phyloP scores from a whole-genome alignment of 2,888 invertebrate species.

The Drosophila helvetica region DNA sequence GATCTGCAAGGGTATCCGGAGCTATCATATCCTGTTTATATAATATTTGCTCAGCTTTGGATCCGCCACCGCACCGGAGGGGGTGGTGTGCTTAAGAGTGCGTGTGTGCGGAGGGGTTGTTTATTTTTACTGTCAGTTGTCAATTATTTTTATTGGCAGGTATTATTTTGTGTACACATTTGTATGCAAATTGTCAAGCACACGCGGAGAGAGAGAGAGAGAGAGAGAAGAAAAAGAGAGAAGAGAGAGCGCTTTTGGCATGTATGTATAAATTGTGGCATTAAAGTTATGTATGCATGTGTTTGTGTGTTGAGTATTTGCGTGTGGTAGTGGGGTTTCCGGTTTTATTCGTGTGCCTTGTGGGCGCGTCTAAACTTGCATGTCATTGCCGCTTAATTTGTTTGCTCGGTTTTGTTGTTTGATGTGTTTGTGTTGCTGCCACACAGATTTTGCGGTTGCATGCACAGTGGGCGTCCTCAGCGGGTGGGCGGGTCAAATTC shows the following conservation, averaged over 20 bases:
- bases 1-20: neutral
- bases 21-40: constrained; percentile 33
- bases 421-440: constrained; percentile 32
- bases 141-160: constrained; percentile 78
- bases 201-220: constrained; percentile 35
- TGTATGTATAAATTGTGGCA: constrained; percentile 51
- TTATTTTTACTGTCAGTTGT: constrained; percentile 73
- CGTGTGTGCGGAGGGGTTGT: constrained; percentile 50
- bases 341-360: constrained; percentile 21
- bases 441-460: constrained; percentile 70
- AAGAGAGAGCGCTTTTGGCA: constrained; percentile 32
- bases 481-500: constrained; percentile 12
- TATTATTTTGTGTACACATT: constrained; percentile 74
- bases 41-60: constrained; percentile 58
- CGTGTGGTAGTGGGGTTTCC: constrained; percentile 8
- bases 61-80: constrained; percentile 21
- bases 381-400: constrained; percentile 77
- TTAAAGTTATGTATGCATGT: constrained; percentile 24
- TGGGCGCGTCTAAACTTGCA: constrained; percentile 68
- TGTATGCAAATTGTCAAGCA: constrained; percentile 71
- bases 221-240: neutral
- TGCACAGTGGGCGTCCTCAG: constrained; percentile 36
- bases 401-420: constrained; percentile 69
- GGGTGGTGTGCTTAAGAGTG: neutral
- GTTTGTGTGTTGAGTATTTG: constrained; percentile 23